Evolutionary conservation across 1,140 invertebrate genomes (phyloP), one percentile per base, ranked within the genome.

Genomic region (Cydia strobilella): DNA sequence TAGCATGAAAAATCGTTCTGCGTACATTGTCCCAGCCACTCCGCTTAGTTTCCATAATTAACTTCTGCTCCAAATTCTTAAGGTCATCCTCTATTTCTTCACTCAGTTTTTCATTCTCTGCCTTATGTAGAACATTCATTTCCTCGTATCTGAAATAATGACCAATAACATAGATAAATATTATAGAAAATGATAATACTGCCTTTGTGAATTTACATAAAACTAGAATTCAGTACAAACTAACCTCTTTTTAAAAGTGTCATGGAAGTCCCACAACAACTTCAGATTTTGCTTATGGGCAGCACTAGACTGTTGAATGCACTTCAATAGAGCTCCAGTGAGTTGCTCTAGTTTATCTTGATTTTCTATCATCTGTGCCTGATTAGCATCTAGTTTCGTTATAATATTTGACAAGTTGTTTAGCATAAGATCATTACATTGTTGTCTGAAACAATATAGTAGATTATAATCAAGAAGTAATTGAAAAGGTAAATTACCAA

Each of bases 281-380:
- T 86, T 85, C 3, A 89, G 71, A 81, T 86, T 89, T 76, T 88
- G 86, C 73, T 89, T 88, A 45, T 89, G 83, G n/a, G 85, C 86
- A 77, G 76, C 77, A 25, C 80, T 83, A 48, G 86, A 77, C 72
- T 91, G 87, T 72, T 89, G 83, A 42, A 91, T 85, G 65, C 88
- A 91, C 72, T 91, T 90, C n/a, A 89, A 82, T 71, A 87, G 78
- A 15, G 85, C 82, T 18, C 77, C 79, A 45, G 86, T 85, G 12
- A 91, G 77, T 63, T 90, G 84, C 80, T 90, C 87, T 35, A 90
- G 75, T 74, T 90, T 90, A 73, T 89, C 82, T 77, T 89, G 84
- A 84, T 90, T 91, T 18, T 86, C 86, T 80, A 86, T 90, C 69
- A 91, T 77, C 9, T 75, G 79, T 76, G 81, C 81, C 74, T 87